Conservation (phyloP, 2,888 invertebrate genomes). For the Melitaea athalia region DNA sequence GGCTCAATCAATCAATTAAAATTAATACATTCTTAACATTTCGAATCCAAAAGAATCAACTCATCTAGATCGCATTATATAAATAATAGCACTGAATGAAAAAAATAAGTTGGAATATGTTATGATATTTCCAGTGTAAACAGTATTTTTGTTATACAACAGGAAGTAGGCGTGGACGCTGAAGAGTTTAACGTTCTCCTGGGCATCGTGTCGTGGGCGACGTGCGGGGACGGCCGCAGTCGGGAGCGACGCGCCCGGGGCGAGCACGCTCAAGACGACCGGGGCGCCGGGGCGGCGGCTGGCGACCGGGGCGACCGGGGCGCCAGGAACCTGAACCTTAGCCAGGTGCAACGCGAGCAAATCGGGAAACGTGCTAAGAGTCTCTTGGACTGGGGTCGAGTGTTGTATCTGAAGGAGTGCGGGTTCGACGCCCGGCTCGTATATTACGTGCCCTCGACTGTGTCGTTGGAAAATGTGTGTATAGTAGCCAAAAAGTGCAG, state of each 20-base stretch:
- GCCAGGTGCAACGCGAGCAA: conserved; percentile 41
- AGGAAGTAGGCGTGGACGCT: conserved; percentile 81
- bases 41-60: no score
- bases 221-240: conserved; percentile 88
- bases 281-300: background rate
- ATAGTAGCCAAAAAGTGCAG: conserved; percentile 81
- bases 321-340: conserved; percentile 18
- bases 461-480: conserved; percentile 91
- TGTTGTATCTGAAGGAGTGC: conserved; percentile 81
- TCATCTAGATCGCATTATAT: no score
- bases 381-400: conserved; percentile 89
- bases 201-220: conserved; percentile 94
- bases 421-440: conserved; percentile 84
- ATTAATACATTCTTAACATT: no score
- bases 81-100: no score
- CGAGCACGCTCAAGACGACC: conserved; percentile 22
- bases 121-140: background rate
- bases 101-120: no score
- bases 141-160: conserved; percentile 26
- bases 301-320: conserved; percentile 11
- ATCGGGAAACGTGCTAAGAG: conserved; percentile 89
- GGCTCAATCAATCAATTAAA: no score
- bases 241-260: conserved; percentile 59
- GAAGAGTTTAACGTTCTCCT: conserved; percentile 89
- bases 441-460: conserved; percentile 84